Percentiles rank a stretch among this genome's conserved stretches.
These are phyloP conservation scores for Salvelinus namaycush DNA, from an alignment of 2,113 vertebrate genomes.

Conservation along the genomic window DNA sequence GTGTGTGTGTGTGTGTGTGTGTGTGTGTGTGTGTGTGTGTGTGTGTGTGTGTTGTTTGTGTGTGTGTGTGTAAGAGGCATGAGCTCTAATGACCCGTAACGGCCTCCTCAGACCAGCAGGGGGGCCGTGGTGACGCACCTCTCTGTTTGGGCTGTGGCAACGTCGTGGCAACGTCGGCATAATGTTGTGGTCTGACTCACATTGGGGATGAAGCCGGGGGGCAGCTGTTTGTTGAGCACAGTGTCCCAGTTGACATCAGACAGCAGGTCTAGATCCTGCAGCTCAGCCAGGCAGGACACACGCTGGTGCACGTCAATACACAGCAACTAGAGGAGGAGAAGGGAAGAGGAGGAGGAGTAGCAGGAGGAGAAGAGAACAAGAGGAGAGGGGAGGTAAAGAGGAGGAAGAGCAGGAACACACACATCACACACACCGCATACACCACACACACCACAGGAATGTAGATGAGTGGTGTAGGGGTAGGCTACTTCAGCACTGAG, in stretches of 20 bases:
- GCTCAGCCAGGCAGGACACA: constrained; percentile 82
- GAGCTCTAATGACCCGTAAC: neutral
- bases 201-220: constrained; percentile 88
- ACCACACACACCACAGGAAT: too few relatives aligned
- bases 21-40: constrained; percentile 1
- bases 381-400: neutral
- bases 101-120: neutral
- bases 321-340: constrained; percentile 78
- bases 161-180: neutral
- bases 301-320: constrained; percentile 84
- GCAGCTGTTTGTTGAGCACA: constrained; percentile 84
- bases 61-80: neutral
- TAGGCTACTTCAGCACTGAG: too few relatives aligned
- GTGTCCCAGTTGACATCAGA: constrained; percentile 90
- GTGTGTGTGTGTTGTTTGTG: neutral
- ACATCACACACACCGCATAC: too few relatives aligned
- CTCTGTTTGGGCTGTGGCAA: neutral
- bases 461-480: too few relatives aligned
- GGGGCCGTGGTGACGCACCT: neutral
- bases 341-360: neutral
- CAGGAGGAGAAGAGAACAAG: neutral
- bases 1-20: neutral
- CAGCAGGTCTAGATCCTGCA: constrained; percentile 84
- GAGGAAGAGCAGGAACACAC: too few relatives aligned
- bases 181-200: constrained; percentile 68